Conservation (phyloP, 2,797 vertebrate genomes). For the Gymnothorax javanicus region DNA sequence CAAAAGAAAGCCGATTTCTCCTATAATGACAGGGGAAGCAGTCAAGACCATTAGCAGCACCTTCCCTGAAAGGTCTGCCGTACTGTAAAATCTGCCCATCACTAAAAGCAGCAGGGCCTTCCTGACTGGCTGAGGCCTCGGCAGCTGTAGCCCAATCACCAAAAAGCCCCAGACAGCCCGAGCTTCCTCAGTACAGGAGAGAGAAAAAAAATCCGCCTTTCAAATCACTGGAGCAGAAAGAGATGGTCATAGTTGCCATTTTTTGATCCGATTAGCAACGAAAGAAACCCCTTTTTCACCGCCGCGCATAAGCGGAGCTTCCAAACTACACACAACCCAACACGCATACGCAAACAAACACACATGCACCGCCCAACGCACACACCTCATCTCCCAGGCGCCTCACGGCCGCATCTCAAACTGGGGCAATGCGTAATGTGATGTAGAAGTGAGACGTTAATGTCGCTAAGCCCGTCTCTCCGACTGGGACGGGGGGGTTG, state of each 20-base stretch:
- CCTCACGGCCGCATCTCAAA: background rate
- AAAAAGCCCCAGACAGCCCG: constrained; percentile 39
- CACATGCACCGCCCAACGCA: background rate
- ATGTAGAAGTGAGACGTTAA: constrained; percentile 48
- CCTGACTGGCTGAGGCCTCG: constrained; percentile 65
- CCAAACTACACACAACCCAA: background rate
- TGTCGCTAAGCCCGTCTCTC: constrained; percentile 31
- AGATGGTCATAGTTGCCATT: constrained; percentile 2
- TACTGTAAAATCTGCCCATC: constrained; percentile 69
- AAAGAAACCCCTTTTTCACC: constrained; percentile 38
- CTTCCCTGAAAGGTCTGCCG: constrained; percentile 34
- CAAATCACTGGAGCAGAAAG: constrained; percentile 51
- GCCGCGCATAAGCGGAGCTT: constrained; percentile 5
- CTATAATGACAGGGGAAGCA: background rate
- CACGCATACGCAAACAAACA: background rate
- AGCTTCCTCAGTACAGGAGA: constrained; percentile 48
- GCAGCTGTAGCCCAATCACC: constrained; percentile 66
- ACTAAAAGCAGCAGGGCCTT: constrained; percentile 62
- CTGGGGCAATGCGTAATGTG: constrained; percentile 13
- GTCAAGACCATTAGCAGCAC: background rate
- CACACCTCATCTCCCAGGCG: background rate
- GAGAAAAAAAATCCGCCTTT: constrained; percentile 58
- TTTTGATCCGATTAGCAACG: constrained; percentile 45
- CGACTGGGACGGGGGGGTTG: background rate
- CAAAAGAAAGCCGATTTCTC: background rate